Evolutionary conservation across 2,113 vertebrate species (phyloP).

Genomic region (Python bivittatus): DNA sequence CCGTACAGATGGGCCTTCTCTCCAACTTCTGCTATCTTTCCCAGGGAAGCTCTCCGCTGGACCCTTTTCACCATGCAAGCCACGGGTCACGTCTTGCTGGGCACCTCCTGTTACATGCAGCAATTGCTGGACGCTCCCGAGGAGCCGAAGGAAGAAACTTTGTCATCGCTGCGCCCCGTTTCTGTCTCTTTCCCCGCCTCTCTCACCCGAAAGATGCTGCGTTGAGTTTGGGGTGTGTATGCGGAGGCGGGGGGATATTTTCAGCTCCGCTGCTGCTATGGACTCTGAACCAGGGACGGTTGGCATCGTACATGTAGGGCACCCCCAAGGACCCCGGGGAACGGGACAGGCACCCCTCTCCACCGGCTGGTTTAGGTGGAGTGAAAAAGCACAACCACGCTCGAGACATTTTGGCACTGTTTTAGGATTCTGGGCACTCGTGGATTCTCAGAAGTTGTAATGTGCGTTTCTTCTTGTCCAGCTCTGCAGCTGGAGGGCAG

Average conservation of each 20-base stretch:
- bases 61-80: conserved; percentile 89
- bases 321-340: background rate
- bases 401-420: too few species aligned
- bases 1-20: background rate
- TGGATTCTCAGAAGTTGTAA: background rate
- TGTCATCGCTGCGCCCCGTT: conserved; percentile 18
- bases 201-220: conserved; percentile 60
- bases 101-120: conserved; percentile 91
- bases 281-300: background rate
- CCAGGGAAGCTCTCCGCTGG: conserved; percentile 90
- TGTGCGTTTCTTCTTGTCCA: background rate
- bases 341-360: background rate
- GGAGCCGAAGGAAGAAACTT: conserved; percentile 56
- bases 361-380: too few species aligned
- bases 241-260: background rate
- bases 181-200: background rate
- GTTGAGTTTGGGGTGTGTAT: conserved; percentile 36
- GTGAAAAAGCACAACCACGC: background rate
- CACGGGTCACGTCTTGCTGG: conserved; percentile 88
- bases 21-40: background rate
- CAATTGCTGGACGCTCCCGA: conserved; percentile 86
- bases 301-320: background rate
- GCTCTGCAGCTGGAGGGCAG: background rate
- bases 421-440: background rate
- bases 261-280: background rate